Evolutionary conservation across 2,113 vertebrate species (phyloP).

Genomic region (Neoarius graeffei): DNA sequence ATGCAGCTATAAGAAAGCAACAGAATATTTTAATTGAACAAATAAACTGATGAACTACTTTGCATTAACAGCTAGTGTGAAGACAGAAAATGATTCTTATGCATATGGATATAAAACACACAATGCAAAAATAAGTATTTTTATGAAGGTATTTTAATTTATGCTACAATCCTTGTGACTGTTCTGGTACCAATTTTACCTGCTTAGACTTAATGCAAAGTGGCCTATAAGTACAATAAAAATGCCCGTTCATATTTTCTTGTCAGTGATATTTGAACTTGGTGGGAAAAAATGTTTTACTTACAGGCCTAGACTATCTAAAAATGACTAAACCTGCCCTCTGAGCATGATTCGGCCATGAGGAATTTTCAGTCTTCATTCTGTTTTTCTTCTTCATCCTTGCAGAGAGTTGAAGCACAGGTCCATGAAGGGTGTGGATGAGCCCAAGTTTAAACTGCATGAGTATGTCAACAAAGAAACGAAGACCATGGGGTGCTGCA

Average conservation of each 20-base stretch:
- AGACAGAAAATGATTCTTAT: too few species aligned
- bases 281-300: background rate
- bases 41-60: too few species aligned
- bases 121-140: too few species aligned
- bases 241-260: too few species aligned
- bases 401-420: conserved; percentile 91
- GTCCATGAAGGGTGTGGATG: conserved; percentile 79
- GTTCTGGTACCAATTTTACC: background rate
- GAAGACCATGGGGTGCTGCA: conserved; percentile 83
- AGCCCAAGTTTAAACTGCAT: conserved; percentile 89
- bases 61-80: too few species aligned
- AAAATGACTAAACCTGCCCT: background rate
- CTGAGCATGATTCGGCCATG: background rate
- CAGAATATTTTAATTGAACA: too few species aligned
- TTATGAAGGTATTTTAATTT: too few species aligned
- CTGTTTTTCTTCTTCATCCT: background rate
- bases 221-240: background rate
- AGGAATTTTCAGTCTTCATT: background rate
- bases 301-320: background rate
- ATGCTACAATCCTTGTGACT: background rate
- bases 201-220: background rate
- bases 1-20: too few species aligned
- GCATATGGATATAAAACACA: too few species aligned
- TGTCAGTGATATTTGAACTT: background rate
- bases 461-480: conserved; percentile 89